Percentiles rank a stretch among this genome's conserved stretches.
phyloP scores from a whole-genome alignment of 1,140 invertebrate genomes.

The Formica selysi region DNA sequence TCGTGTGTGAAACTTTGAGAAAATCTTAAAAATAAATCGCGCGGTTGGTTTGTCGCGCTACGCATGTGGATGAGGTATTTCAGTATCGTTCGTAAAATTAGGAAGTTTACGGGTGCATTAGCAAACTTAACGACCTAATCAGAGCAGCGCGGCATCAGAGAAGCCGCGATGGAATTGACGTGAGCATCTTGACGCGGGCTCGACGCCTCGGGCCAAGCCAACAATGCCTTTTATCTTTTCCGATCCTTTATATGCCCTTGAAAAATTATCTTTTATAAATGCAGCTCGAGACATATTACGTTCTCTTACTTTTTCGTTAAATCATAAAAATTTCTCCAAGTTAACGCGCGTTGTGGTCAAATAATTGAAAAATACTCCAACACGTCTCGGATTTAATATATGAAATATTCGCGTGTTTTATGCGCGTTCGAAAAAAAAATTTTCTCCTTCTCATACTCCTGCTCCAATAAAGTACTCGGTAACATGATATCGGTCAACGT shows the following conservation, averaged over 20 bases:
- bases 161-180: constrained; percentile 60
- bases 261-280: constrained; percentile 11
- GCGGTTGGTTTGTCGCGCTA: constrained; percentile 3
- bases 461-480: constrained; percentile 60
- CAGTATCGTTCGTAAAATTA: constrained; percentile 77
- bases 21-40: constrained; percentile 8
- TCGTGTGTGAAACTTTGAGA: neutral
- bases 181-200: constrained; percentile 65
- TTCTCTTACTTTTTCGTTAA: neutral
- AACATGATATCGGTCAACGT: constrained; percentile 66
- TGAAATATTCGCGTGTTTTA: constrained; percentile 30
- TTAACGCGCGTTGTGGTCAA: neutral
- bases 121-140: constrained; percentile 80
- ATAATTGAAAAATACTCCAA: neutral
- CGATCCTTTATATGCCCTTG: constrained; percentile 29
- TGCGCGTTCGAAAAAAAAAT: neutral
- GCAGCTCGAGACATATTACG: too few species aligned
- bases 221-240: constrained; percentile 72
- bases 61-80: constrained; percentile 16
- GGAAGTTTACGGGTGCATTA: constrained; percentile 75
- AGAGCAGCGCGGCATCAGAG: constrained; percentile 68
- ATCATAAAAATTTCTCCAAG: constrained; percentile 13
- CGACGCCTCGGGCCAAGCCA: constrained; percentile 70
- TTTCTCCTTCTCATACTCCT: constrained; percentile 17
- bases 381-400: neutral